phyloP scores from a whole-genome alignment of 2,888 invertebrate species.

The Halictus quadricinctus region DNA sequence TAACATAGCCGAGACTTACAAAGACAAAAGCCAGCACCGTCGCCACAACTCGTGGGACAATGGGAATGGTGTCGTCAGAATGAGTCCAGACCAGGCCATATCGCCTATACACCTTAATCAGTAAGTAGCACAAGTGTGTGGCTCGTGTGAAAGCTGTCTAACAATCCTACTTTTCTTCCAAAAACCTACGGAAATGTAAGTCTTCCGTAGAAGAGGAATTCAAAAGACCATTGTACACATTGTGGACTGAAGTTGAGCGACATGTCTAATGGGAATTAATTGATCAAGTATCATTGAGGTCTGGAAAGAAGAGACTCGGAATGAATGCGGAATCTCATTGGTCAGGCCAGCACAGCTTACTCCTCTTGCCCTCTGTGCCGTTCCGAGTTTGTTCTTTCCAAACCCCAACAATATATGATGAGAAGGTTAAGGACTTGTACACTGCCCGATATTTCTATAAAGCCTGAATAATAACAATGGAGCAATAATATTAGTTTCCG shows the following conservation, averaged over 20 bases:
- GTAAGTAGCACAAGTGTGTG: slow-evolving; percentile 40
- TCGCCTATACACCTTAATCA: slow-evolving; percentile 71
- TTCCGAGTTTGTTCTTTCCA: too few species aligned
- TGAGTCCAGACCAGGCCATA: slow-evolving; percentile 71
- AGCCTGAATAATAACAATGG: too few species aligned
- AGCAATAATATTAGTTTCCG: too few species aligned
- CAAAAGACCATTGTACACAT: slow-evolving; percentile 21
- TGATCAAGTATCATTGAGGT: neutral
- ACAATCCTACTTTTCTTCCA: neutral
- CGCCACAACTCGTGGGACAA: slow-evolving; percentile 81
- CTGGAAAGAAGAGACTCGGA: too few species aligned
- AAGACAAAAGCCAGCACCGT: slow-evolving; percentile 78
- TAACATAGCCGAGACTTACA: slow-evolving; percentile 79
- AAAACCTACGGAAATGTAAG: neutral
- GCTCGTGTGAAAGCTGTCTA: neutral
- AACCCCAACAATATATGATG: too few species aligned
- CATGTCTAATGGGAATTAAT: neutral
- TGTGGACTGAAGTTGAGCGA: slow-evolving; percentile 25
- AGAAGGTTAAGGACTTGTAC: too few species aligned
- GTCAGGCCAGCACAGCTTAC: too few species aligned
- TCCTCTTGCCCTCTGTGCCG: too few species aligned
- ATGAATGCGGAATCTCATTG: too few species aligned
- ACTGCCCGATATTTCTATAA: too few species aligned
- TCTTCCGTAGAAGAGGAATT: neutral
- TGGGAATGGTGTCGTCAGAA: slow-evolving; percentile 69